A percentile compares a stretch with the other conserved stretches of the same genome.
Conservation (phyloP, 1,140 invertebrate species). For the Anoplolepis gracilipes region DNA sequence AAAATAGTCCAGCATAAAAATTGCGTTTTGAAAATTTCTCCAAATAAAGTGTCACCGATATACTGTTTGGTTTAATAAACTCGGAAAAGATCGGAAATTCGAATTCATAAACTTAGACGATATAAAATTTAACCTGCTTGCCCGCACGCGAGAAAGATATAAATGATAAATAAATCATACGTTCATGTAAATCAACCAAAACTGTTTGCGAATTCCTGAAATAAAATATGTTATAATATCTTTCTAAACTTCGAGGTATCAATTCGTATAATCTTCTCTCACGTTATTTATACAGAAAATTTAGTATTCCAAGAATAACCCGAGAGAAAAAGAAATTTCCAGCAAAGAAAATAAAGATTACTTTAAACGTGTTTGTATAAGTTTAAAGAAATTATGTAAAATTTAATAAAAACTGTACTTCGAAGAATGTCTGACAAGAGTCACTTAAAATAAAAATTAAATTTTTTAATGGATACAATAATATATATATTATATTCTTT, state of each 20-base stretch:
- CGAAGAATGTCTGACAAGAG: not conserved
- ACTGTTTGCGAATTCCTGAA: constrained; percentile 17
- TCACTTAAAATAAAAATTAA: not conserved
- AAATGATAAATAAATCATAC: constrained; percentile 74
- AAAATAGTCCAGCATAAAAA: not conserved
- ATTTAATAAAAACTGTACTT: not conserved
- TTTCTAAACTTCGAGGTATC: constrained; percentile 29
- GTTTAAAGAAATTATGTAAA: not conserved
- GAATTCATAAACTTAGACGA: constrained; percentile 71
- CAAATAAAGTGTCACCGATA: not conserved
- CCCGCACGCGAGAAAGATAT: constrained; percentile 59
- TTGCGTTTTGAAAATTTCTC: constrained; percentile 42
- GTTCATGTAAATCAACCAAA: constrained; percentile 71
- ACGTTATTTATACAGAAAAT: not conserved
- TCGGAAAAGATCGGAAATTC: constrained; percentile 60
- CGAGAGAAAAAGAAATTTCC: not conserved
- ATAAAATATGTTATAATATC: not conserved
- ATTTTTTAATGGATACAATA: not conserved
- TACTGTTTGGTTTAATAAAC: constrained; percentile 33
- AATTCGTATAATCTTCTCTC: constrained; percentile 25
- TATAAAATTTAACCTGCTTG: constrained; percentile 78
- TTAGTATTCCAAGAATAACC: not conserved
- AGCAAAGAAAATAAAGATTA: not conserved
- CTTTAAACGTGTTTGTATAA: not conserved
- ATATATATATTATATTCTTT: not conserved